Conservation (phyloP, 2,888 invertebrate genomes). For the Pachycephus smyrnensis region DNA sequence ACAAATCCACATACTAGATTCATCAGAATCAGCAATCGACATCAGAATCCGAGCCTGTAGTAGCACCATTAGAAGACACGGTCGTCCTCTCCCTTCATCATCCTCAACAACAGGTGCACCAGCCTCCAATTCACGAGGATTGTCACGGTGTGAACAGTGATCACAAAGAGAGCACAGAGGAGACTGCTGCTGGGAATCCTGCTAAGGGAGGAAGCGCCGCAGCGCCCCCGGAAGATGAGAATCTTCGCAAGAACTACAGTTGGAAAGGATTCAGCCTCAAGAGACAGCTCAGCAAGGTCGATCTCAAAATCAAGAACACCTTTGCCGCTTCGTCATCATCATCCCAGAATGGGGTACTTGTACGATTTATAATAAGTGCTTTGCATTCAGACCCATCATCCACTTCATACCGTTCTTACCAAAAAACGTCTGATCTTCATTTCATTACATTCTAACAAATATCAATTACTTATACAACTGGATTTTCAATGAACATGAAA, state of each 20-base stretch:
- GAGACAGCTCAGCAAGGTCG: conserved; percentile 84
- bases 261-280: conserved; percentile 87
- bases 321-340: conserved; percentile 62
- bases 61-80: conserved; percentile 44
- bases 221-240: conserved; percentile 28
- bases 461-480: not conserved
- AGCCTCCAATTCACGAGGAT: conserved; percentile 36
- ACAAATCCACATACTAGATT: conserved; percentile 49
- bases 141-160: conserved; percentile 39
- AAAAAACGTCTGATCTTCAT: not conserved
- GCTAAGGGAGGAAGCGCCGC: not conserved
- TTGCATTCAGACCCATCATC: not conserved
- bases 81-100: conserved; percentile 35
- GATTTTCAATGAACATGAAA: not conserved
- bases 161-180: conserved; percentile 45
- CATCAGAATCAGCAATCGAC: conserved; percentile 52
- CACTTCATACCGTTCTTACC: not conserved
- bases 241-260: conserved; percentile 54
- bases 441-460: not conserved
- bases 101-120: conserved; percentile 41
- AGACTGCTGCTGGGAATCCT: conserved; percentile 29
- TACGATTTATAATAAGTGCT: conserved; percentile 32
- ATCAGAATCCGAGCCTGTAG: conserved; percentile 46
- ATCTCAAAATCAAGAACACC: conserved; percentile 79
- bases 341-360: conserved; percentile 64